Evolutionary conservation across 2,113 vertebrate species (phyloP).

Genomic region (Cavia aperea): DNA sequence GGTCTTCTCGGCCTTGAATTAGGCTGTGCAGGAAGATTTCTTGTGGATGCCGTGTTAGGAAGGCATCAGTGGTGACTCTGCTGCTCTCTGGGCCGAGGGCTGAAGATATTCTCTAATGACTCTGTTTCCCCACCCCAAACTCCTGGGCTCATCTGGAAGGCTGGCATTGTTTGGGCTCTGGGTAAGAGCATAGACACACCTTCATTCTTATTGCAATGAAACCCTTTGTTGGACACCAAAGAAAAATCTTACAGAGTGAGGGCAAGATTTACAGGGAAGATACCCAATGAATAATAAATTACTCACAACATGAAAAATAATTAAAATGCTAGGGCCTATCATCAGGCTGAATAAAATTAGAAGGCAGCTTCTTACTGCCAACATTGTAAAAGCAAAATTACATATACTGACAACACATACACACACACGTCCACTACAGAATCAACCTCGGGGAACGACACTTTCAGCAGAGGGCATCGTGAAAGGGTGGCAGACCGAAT

Average conservation of each 20-base stretch:
- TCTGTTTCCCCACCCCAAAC: conserved; percentile 81
- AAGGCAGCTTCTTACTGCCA: conserved; percentile 66
- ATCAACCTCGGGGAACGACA: conserved; percentile 7
- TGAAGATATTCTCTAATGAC: conserved; percentile 79
- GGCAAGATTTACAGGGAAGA: conserved; percentile 73
- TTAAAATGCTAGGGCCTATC: conserved; percentile 75
- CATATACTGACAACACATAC: conserved; percentile 58
- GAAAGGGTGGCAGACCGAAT: not conserved
- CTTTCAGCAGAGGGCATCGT: conserved; percentile 17
- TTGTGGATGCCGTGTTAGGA: conserved; percentile 67
- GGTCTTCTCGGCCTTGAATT: conserved; percentile 51
- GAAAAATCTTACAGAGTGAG: conserved; percentile 73
- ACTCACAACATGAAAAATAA: conserved; percentile 77
- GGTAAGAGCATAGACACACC: conserved; percentile 81
- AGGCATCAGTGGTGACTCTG: conserved; percentile 72
- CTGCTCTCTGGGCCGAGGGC: conserved; percentile 72
- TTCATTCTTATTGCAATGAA: conserved; percentile 84
- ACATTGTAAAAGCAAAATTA: conserved; percentile 67
- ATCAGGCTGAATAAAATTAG: conserved; percentile 69
- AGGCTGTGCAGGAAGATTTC: not conserved
- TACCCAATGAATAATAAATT: conserved; percentile 78
- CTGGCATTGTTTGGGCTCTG: conserved; percentile 80
- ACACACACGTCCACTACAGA: conserved; percentile 28
- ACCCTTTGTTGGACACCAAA: conserved; percentile 78
- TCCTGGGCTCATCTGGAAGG: conserved; percentile 78